Conservation (phyloP, 2,113 vertebrate genomes). For the Drymodes brunneopygia region DNA sequence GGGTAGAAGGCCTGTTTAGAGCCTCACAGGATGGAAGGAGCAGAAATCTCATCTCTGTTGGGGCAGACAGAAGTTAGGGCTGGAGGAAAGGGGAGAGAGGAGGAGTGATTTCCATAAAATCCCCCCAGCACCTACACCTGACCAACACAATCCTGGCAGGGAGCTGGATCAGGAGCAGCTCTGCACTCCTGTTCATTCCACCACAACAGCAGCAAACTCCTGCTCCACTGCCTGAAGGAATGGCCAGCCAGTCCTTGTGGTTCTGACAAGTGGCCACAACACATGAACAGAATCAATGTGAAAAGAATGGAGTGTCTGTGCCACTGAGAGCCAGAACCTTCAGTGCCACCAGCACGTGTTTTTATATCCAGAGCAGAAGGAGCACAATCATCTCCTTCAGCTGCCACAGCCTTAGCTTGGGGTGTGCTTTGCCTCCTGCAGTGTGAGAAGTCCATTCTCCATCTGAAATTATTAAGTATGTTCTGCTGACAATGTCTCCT, state of each 20-base stretch:
- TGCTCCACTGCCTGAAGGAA: background rate
- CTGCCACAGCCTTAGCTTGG: background rate
- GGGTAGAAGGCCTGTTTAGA: background rate
- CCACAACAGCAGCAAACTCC: background rate
- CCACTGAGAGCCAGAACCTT: background rate
- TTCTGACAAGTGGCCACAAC: background rate
- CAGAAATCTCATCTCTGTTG: background rate
- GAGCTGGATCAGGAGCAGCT: background rate
- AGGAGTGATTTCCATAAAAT: background rate
- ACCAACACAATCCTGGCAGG: too few relatives aligned
- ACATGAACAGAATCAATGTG: rapidly evolving
- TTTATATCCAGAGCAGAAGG: background rate
- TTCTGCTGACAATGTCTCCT: background rate
- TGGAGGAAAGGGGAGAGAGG: background rate
- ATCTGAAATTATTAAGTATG: background rate
- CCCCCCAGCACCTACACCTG: background rate
- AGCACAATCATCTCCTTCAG: background rate
- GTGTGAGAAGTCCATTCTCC: background rate
- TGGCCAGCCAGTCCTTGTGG: background rate
- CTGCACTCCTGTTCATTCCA: background rate
- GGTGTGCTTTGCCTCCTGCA: background rate
- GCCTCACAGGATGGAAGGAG: background rate
- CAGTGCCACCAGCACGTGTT: background rate
- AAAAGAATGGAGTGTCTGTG: background rate
- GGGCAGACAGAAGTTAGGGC: background rate